Percentiles rank a stretch among this genome's conserved stretches.
Evolutionary conservation across 2,888 invertebrate species (phyloP).

Genomic region (Drosophila tanythrix): DNA sequence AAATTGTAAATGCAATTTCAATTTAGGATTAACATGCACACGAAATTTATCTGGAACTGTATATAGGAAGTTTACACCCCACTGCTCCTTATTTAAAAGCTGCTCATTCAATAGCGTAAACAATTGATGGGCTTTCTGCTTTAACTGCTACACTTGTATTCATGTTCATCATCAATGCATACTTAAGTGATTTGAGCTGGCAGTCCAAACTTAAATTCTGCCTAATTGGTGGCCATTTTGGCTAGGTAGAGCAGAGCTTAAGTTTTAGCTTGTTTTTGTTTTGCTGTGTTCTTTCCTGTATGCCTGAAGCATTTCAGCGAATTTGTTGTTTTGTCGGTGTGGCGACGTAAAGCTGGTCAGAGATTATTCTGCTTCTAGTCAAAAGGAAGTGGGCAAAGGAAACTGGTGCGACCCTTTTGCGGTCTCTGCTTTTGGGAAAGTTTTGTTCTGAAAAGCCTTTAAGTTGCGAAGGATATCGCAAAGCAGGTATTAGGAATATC

Average conservation of each 20-base stretch:
- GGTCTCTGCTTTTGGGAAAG: constrained; percentile 53
- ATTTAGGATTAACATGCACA: not conserved
- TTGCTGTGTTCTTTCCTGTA: constrained; percentile 37
- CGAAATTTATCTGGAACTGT: not conserved
- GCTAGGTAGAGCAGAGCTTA: constrained; percentile 46
- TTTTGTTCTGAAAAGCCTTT: constrained; percentile 62
- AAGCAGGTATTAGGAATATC: constrained; percentile 50
- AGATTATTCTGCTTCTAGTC: constrained; percentile 55
- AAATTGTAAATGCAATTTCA: not conserved
- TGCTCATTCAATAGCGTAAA: not conserved
- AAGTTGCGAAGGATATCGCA: constrained; percentile 65
- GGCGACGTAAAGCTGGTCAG: constrained; percentile 52
- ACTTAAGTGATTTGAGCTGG: not conserved
- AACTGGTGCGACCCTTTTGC: constrained; percentile 51
- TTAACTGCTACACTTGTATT: not conserved
- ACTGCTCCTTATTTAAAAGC: not conserved
- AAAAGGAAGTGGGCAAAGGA: constrained; percentile 18
- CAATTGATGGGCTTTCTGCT: not conserved
- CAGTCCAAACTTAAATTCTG: constrained; percentile 21
- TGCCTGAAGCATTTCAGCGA: constrained; percentile 34
- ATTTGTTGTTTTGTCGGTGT: constrained; percentile 43
- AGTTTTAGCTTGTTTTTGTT: constrained; percentile 54
- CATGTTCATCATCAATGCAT: not conserved
- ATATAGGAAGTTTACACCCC: not conserved
- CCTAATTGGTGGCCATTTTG: constrained; percentile 29